Evolutionary conservation across 2,797 vertebrate species (phyloP).

Genomic region (Darevskia nairensis): DNA sequence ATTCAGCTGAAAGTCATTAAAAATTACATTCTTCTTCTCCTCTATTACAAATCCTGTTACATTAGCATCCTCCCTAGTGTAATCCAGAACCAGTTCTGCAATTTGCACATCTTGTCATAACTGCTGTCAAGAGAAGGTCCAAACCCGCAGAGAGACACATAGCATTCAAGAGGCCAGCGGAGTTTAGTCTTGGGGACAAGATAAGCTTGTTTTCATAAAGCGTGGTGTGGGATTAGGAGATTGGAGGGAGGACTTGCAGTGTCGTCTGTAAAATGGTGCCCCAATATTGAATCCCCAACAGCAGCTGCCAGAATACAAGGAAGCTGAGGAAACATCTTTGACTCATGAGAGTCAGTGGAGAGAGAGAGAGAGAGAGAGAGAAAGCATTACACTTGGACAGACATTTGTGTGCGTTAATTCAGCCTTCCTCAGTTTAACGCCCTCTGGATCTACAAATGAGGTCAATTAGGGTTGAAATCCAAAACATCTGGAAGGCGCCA

Average conservation of each 20-base stretch:
- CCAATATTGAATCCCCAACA: background rate
- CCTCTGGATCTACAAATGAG: no score
- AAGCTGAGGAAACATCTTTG: constrained; percentile 1
- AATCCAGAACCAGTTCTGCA: background rate
- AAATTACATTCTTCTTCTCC: background rate
- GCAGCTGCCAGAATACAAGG: background rate
- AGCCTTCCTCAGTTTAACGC: no score
- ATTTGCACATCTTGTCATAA: background rate
- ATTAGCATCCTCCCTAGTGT: background rate
- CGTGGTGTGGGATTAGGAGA: background rate
- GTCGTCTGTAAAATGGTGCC: background rate
- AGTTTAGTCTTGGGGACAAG: background rate
- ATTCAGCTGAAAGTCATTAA: background rate
- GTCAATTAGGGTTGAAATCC: background rate
- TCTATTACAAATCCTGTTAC: constrained; percentile 18
- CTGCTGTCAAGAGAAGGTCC: constrained; percentile 11
- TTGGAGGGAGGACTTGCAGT: background rate
- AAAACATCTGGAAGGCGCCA: no score
- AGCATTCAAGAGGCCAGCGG: background rate
- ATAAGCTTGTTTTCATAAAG: constrained; percentile 8
- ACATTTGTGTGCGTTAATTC: background rate
- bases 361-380: background rate
- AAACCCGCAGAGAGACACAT: background rate
- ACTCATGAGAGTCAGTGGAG: background rate
- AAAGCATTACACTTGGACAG: background rate